A percentile compares a stretch with the other conserved stretches of the same genome.
phyloP scores from a whole-genome alignment of 1,140 invertebrate species.

The Papilio machaon region DNA sequence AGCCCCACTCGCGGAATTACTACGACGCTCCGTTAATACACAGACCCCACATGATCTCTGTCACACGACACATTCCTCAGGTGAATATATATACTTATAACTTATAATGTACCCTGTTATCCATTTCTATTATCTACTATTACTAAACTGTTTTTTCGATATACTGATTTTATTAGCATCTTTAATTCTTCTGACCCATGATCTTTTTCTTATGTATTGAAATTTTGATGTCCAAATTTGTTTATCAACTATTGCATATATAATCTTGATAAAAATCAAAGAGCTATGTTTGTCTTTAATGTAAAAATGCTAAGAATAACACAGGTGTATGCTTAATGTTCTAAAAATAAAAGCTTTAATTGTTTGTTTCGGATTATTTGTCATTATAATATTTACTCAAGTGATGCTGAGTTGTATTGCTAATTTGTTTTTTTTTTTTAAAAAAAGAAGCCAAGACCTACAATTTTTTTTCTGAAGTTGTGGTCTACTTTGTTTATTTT shows the following conservation, averaged over 20 bases:
- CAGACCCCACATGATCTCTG: conserved; percentile 87
- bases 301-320: neutral
- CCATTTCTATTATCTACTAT: neutral
- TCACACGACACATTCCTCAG: conserved; percentile 80
- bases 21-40: conserved; percentile 90
- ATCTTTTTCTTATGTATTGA: neutral
- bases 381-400: too few relatives aligned
- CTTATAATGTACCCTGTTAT: neutral
- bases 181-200: neutral
- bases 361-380: neutral
- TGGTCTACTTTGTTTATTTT: too few relatives aligned
- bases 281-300: neutral
- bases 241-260: neutral
- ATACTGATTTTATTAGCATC: neutral
- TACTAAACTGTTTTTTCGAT: neutral
- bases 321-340: neutral
- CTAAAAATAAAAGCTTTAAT: too few relatives aligned
- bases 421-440: too few relatives aligned
- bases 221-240: neutral
- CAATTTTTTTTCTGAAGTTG: too few relatives aligned
- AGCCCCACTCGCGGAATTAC: conserved; percentile 90
- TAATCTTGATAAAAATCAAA: neutral
- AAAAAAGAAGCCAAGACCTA: too few relatives aligned
- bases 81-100: conserved; percentile 53
- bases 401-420: too few relatives aligned